Evolutionary conservation across 2,113 vertebrate species (phyloP).

Genomic region (Percopsis transmontana): DNA sequence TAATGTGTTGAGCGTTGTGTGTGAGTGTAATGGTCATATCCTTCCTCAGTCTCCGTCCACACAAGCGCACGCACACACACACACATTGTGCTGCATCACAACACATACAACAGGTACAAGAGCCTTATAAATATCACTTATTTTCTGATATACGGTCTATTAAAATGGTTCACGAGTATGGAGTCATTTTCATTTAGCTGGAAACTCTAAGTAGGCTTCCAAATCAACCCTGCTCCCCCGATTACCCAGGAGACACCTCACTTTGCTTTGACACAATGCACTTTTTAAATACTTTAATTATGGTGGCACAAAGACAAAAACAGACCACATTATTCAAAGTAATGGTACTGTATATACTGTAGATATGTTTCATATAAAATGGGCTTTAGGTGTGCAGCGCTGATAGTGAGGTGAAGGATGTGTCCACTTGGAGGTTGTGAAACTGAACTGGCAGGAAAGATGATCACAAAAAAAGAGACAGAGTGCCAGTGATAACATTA

Average conservation of each 20-base stretch:
- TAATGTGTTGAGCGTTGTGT: too few species aligned
- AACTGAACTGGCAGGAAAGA: slow-evolving; percentile 57
- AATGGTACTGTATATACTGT: not conserved
- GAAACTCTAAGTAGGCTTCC: slow-evolving; percentile 53
- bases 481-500: slow-evolving; percentile 64
- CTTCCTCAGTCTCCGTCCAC: too few species aligned
- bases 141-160: slow-evolving; percentile 34
- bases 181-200: slow-evolving; percentile 62
- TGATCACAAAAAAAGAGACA: slow-evolving; percentile 43
- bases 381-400: slow-evolving; percentile 27
- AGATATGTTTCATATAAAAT: not conserved
- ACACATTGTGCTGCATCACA: not conserved
- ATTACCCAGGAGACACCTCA: slow-evolving; percentile 47
- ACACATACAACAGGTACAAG: slow-evolving; percentile 21
- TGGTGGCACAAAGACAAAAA: slow-evolving; percentile 45
- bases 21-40: not conserved
- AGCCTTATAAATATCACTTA: slow-evolving; percentile 38
- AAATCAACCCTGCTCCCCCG: slow-evolving; percentile 59
- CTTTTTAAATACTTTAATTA: slow-evolving; percentile 56
- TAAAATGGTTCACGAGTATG: slow-evolving; percentile 53
- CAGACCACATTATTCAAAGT: slow-evolving; percentile 2
- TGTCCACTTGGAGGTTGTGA: slow-evolving; percentile 48
- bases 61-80: not conserved
- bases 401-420: slow-evolving; percentile 67
- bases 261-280: slow-evolving; percentile 13